phyloP scores from a whole-genome alignment of 2,113 vertebrate species.

The Daphoenositta chrysoptera region DNA sequence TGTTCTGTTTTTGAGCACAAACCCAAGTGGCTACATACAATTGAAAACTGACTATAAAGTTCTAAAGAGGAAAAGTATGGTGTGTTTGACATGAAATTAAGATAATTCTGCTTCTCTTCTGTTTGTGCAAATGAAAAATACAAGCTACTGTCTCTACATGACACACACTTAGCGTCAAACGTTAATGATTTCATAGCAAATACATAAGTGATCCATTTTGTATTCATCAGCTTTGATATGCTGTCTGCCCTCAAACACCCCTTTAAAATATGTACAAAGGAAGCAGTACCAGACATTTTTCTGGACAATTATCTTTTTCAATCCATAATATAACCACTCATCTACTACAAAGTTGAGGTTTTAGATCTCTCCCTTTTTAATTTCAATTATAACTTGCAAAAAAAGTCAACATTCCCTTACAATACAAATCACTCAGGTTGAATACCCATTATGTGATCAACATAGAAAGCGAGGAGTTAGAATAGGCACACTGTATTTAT shows the following conservation, averaged over 20 bases:
- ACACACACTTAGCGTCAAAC: not conserved
- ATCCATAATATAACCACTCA: not conserved
- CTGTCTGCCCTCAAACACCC: not conserved
- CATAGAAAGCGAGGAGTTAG: not conserved
- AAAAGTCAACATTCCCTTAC: not conserved
- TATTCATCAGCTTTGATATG: not conserved
- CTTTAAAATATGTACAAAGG: not conserved
- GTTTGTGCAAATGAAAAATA: not conserved
- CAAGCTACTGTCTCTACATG: not conserved
- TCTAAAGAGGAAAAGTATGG: not conserved
- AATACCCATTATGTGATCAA: not conserved
- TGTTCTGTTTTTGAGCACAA: not conserved
- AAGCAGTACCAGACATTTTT: not conserved
- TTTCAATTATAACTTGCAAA: constrained; percentile 3
- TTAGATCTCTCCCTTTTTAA: not conserved
- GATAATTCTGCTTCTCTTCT: not conserved
- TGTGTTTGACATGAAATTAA: not conserved
- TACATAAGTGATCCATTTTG: not conserved
- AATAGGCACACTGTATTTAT: constrained; percentile 18
- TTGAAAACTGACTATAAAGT: not conserved
- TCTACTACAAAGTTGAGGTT: not conserved
- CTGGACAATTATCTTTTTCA: not conserved
- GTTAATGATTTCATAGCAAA: not conserved
- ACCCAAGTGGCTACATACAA: not conserved
- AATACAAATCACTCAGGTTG: constrained; percentile 10